These are phyloP conservation scores for Tarsius wallacei DNA, from an alignment of 2,797 vertebrate genomes.

Conservation along the genomic window DNA sequence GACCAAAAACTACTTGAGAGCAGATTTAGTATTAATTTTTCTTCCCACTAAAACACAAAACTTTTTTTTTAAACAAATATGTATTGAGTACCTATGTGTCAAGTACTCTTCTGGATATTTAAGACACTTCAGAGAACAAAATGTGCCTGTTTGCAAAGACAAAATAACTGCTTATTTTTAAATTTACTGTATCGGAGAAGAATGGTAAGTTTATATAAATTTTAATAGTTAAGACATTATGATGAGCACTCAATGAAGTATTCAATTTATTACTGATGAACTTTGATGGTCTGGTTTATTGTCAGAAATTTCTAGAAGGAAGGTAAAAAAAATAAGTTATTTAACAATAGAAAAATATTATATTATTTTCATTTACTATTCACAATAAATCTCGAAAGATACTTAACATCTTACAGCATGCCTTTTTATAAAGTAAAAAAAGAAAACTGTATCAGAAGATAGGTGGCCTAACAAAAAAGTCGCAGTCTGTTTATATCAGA, in stretches of 20 bases:
- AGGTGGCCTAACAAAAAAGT: background rate
- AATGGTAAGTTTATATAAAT: background rate
- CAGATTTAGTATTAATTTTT: background rate
- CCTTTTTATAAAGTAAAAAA: background rate
- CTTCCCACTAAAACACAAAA: background rate
- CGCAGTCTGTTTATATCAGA: background rate
- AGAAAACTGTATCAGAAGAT: background rate
- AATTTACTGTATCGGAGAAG: conserved; percentile 7
- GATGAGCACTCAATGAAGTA: background rate
- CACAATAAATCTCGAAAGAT: background rate
- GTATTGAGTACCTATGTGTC: background rate
- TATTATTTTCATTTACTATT: background rate
- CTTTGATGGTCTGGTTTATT: background rate
- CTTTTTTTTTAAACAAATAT: background rate
- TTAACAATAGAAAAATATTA: background rate
- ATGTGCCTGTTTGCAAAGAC: background rate
- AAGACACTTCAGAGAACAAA: background rate
- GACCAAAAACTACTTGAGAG: background rate
- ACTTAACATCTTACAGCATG: background rate
- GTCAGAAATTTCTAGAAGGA: background rate
- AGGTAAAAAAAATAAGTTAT: background rate
- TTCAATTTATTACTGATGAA: background rate
- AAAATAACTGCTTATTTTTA: background rate
- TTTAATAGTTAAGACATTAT: background rate
- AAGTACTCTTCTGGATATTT: background rate